These are phyloP conservation scores for Nyleta sp. DNA, from an alignment of 2,888 invertebrate genomes.

Conservation along the genomic window DNA sequence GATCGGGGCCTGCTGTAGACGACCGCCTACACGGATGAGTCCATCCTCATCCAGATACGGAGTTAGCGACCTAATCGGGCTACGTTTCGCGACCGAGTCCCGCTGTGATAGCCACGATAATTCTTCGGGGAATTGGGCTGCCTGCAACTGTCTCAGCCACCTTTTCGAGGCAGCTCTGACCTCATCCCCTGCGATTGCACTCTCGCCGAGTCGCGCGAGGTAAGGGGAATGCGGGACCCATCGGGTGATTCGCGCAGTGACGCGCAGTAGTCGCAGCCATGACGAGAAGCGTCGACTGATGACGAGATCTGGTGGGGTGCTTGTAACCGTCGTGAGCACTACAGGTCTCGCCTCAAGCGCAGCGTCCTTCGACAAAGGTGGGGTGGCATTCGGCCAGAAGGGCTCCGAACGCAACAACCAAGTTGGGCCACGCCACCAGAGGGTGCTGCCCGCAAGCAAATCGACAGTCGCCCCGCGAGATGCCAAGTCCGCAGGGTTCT, in stretches of 20 bases:
- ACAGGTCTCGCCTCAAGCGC: background rate
- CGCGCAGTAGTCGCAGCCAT: background rate
- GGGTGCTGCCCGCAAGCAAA: background rate
- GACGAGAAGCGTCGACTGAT: background rate
- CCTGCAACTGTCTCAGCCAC: too few species aligned
- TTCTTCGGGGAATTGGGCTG: background rate
- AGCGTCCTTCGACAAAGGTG: background rate
- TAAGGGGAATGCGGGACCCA: too few species aligned
- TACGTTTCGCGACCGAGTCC: background rate
- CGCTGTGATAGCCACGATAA: background rate
- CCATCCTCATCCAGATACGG: constrained; percentile 2
- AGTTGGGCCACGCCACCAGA: background rate
- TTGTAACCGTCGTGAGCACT: background rate
- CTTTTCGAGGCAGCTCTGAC: too few species aligned
- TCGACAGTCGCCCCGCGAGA: background rate
- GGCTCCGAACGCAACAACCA: too few species aligned
- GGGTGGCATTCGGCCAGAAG: background rate
- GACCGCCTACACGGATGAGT: background rate
- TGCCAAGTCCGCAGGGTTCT: background rate
- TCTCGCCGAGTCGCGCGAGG: too few species aligned
- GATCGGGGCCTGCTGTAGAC: background rate
- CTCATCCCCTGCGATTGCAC: too few species aligned
- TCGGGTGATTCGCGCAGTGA: background rate
- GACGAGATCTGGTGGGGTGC: background rate
- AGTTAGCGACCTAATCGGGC: background rate